A percentile compares a stretch with the other conserved stretches of the same genome.
Conservation (phyloP, 1,140 invertebrate genomes). For the Bombus confusus region DNA sequence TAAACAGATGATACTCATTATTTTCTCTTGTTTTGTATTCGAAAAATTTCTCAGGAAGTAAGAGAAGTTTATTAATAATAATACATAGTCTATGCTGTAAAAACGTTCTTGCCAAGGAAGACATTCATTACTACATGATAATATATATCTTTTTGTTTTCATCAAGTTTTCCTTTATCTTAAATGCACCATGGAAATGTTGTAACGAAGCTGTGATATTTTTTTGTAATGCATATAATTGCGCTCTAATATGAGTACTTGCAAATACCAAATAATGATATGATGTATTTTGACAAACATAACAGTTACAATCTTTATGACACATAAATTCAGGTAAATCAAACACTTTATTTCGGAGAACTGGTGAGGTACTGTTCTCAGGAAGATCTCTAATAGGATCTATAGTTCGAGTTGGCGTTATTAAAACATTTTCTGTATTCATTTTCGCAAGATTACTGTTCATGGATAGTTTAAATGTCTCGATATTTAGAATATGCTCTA, state of each 20-base stretch:
- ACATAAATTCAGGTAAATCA: constrained; percentile 69
- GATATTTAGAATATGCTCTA: constrained; percentile 76
- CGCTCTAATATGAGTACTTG: constrained; percentile 71
- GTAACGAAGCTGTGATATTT: constrained; percentile 58
- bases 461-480: constrained; percentile 66
- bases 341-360: constrained; percentile 70
- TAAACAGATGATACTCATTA: constrained; percentile 46
- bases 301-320: constrained; percentile 72
- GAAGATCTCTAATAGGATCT: constrained; percentile 58
- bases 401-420: constrained; percentile 28
- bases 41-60: constrained; percentile 59
- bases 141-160: background rate
- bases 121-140: background rate
- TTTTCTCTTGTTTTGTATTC: constrained; percentile 26
- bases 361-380: constrained; percentile 70
- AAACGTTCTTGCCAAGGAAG: constrained; percentile 57
- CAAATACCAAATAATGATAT: constrained; percentile 76
- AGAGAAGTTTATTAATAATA: constrained; percentile 70
- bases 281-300: constrained; percentile 72
- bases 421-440: background rate
- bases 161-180: constrained; percentile 61
- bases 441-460: constrained; percentile 14
- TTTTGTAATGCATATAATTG: constrained; percentile 73
- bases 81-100: constrained; percentile 64
- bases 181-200: constrained; percentile 75